A percentile compares a stretch with the other conserved stretches of the same genome.
Conservation (phyloP, 2,113 vertebrate genomes). For the Theristicus caerulescens region DNA sequence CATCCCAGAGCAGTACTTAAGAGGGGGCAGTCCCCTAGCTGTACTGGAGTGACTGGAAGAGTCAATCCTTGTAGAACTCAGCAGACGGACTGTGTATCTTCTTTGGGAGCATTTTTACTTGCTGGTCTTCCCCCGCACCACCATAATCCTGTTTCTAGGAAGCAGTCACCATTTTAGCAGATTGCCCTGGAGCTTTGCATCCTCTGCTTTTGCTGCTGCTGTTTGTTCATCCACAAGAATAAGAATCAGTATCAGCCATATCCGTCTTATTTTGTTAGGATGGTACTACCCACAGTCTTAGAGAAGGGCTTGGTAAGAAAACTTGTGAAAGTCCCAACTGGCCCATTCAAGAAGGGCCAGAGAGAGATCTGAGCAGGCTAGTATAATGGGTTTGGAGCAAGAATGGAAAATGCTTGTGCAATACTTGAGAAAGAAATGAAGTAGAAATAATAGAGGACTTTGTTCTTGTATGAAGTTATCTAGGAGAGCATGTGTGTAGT, state of each 20-base stretch:
- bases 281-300: neutral
- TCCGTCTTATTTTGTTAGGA: neutral
- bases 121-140: neutral
- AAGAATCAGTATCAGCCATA: neutral
- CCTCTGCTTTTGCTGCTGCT: neutral
- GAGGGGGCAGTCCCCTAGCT: neutral
- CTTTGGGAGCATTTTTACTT: neutral
- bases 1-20: accelerated
- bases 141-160: neutral
- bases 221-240: neutral
- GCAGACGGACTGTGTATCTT: accelerated
- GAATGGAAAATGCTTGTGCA: neutral
- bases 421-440: neutral
- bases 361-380: neutral
- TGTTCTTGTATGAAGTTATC: neutral
- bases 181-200: neutral
- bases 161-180: neutral
- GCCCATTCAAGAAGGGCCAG: neutral
- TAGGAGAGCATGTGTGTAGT: neutral
- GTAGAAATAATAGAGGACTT: neutral
- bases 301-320: neutral
- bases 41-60: neutral
- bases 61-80: neutral
- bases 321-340: neutral
- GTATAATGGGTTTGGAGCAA: neutral